Base-by-base conservation (phyloP, 2,797 vertebrate species). In the Paedocypris micromegethes region DNA sequence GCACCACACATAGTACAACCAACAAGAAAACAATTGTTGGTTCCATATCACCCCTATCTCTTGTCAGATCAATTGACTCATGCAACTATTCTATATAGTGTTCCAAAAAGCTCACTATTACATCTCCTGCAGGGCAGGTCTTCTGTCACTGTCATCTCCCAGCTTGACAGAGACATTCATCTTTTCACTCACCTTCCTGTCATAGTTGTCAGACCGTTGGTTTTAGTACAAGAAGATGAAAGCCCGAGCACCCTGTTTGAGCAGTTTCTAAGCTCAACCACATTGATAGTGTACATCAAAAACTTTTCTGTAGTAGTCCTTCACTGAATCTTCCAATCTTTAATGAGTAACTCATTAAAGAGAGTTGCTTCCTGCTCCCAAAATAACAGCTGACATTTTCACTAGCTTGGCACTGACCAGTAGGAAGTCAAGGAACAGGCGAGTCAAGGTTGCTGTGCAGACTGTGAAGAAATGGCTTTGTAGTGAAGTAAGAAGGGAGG, bases 401-500 rank as follows among this genome's bases (percentile, higher is more conserved):
- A 23, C 7, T 49, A 2, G 4, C 9, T 66, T 62, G 8, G 54
- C 42, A 56, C 48, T 58, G 54, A 56, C 40, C 41, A 42, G 52
- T 45, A 42, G 38, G 9, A 42, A 68, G 62, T 60, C 48, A 72
- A 51, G 6, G 51, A 63, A 58, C 5, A 68, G 62, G 45, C 54
- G 5, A 38, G 3, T 66, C 61, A 76, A 53, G 66, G 42, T 55
- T 66, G 55, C 46, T 40, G 57, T 2, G 23, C 37, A 62, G 54
- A 58, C 55, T 53, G 60, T 66, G 51, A 56, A 72, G 64, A 70
- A 53, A 74, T 37, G 53, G 43, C 9, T 5, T 46, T 65, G 44
- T 46, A 55, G 64, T 63, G 57, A 48, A 45, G 72, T 70, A 47
- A 47, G 62, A 50, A 64, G 52, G 54, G 46, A 45, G 62, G 50